A percentile compares a stretch with the other conserved stretches of the same genome.
These are phyloP conservation scores for Benitochromis conjunctus DNA, from an alignment of 2,113 vertebrate genomes.

Conservation along the genomic window DNA sequence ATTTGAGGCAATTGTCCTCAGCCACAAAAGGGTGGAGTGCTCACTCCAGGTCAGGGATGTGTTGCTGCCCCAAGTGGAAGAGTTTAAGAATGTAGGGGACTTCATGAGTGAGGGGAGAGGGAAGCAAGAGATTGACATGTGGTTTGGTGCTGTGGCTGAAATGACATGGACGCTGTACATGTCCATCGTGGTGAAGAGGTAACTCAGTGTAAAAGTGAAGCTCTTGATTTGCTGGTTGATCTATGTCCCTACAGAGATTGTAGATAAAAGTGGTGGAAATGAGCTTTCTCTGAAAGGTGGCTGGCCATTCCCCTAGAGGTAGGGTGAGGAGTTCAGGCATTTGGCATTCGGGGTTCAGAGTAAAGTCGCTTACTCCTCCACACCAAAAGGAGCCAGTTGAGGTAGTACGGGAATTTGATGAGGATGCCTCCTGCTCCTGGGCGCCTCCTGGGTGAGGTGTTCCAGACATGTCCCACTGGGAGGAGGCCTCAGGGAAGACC, in stretches of 20 bases:
- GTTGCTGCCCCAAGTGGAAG: background rate
- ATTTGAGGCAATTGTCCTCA: background rate
- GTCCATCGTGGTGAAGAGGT: background rate
- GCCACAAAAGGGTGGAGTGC: background rate
- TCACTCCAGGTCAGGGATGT: background rate
- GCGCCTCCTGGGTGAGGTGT: background rate
- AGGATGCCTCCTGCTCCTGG: background rate
- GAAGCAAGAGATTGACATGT: background rate
- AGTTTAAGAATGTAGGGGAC: background rate
- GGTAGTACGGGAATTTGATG: background rate
- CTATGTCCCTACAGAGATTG: background rate
- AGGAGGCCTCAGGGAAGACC: background rate
- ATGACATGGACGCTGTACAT: background rate
- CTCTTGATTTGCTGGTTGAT: background rate
- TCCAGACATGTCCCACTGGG: background rate
- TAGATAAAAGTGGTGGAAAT: background rate
- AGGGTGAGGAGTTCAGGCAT: background rate
- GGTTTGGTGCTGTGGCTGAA: background rate
- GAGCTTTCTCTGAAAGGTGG: too few relatives aligned
- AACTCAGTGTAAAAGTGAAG: background rate
- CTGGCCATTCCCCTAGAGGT: background rate
- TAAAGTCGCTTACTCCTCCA: background rate
- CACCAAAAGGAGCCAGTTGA: background rate
- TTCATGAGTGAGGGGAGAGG: background rate
- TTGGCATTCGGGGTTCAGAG: background rate